Evolutionary conservation across 2,113 vertebrate species (phyloP).

Genomic region (Arothron firmamentum): DNA sequence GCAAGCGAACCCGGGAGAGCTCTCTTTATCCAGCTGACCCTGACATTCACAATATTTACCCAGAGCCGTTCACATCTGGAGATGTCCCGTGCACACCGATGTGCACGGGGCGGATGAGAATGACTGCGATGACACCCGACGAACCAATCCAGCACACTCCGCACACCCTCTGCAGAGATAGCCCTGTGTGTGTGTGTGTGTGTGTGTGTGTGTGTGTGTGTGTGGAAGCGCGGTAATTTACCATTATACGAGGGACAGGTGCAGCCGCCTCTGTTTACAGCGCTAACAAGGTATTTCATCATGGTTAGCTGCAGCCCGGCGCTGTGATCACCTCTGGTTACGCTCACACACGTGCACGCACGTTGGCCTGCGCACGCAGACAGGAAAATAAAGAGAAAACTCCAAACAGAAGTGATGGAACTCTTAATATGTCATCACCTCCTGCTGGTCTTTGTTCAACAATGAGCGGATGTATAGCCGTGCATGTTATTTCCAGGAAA

Average conservation of each 20-base stretch:
- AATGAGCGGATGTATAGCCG: too few relatives aligned
- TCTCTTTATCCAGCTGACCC: conserved; percentile 1
- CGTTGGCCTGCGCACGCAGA: not conserved
- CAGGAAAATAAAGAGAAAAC: not conserved
- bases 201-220: conserved; percentile 11
- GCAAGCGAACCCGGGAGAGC: conserved; percentile 18
- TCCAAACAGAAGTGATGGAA: not conserved
- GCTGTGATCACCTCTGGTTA: conserved; percentile 61
- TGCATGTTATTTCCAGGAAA: not conserved
- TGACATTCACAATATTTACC: too few relatives aligned
- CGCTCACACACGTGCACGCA: conserved; percentile 35
- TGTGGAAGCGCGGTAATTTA: conserved; percentile 72
- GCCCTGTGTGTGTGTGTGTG: not conserved
- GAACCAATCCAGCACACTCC: conserved; percentile 2
- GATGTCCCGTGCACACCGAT: not conserved
- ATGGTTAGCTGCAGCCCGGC: conserved; percentile 63
- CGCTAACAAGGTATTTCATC: conserved; percentile 75
- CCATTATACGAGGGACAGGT: conserved; percentile 72
- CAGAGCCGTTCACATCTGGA: too few relatives aligned
- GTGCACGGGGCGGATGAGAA: not conserved
- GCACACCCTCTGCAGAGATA: not conserved
- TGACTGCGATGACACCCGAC: not conserved
- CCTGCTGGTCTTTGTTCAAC: not conserved
- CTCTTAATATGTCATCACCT: not conserved
- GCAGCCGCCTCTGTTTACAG: conserved; percentile 67